phyloP scores from a whole-genome alignment of 2,113 vertebrate species.

The Tenrec ecaudatus region DNA sequence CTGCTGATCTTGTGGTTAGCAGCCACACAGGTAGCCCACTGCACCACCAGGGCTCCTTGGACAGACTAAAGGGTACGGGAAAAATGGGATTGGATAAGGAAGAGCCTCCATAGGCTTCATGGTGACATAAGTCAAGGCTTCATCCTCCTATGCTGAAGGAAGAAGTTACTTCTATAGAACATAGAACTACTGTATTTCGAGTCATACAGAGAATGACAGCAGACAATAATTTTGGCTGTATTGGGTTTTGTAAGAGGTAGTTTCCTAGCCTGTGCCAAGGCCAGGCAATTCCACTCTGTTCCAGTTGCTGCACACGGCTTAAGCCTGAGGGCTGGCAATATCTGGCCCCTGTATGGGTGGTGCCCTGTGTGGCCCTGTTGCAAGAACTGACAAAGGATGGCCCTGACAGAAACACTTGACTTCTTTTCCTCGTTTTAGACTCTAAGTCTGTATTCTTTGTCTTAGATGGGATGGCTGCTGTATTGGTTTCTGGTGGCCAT shows the following conservation, averaged over 20 bases:
- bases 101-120: not conserved
- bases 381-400: fast-evolving
- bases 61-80: not conserved
- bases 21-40: too few species aligned
- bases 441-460: not conserved
- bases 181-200: not conserved
- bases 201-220: not conserved
- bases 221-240: not conserved
- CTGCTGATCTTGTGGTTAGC: too few species aligned
- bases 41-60: not conserved
- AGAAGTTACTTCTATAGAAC: not conserved
- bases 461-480: too few species aligned
- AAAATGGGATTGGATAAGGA: not conserved
- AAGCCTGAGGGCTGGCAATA: not conserved
- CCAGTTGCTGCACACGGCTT: not conserved
- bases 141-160: not conserved
- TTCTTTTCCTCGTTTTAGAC: not conserved
- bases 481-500: not conserved
- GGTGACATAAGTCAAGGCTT: not conserved
- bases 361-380: not conserved
- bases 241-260: not conserved
- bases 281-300: not conserved
- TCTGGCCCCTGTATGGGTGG: not conserved
- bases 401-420: not conserved
- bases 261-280: not conserved